Conservation (phyloP, 2,888 invertebrate species). For the Digitonthophagus gazella region DNA sequence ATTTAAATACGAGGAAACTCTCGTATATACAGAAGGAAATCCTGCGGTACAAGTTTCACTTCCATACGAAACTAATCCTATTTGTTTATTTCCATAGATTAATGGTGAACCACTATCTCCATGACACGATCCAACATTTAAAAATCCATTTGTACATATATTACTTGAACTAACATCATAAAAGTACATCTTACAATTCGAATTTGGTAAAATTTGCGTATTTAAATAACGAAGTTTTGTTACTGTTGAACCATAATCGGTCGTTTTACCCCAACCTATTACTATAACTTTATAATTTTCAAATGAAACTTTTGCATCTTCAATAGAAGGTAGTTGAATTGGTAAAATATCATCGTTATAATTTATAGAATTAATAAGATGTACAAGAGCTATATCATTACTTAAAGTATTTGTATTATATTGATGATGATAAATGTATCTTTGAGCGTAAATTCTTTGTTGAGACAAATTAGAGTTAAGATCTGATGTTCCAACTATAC, state of each 20-base stretch:
- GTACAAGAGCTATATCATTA: slow-evolving; percentile 24
- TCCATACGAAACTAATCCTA: slow-evolving; percentile 25
- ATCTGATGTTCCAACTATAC: slow-evolving; percentile 22
- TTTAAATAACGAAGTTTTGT: slow-evolving; percentile 20
- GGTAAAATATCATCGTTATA: slow-evolving; percentile 22
- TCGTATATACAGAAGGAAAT: slow-evolving; percentile 21
- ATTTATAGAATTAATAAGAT: slow-evolving; percentile 18
- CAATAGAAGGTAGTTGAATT: slow-evolving; percentile 17
- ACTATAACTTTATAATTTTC: slow-evolving; percentile 21
- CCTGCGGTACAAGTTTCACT: slow-evolving; percentile 21
- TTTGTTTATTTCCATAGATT: slow-evolving; percentile 19
- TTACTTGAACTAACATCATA: slow-evolving; percentile 13
- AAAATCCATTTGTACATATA: slow-evolving; percentile 17
- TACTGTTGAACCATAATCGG: slow-evolving; percentile 20
- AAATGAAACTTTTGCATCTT: slow-evolving; percentile 17
- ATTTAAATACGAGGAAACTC: slow-evolving; percentile 20
- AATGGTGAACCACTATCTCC: slow-evolving; percentile 25
- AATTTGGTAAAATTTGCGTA: slow-evolving; percentile 16
- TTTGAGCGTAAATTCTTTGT: slow-evolving; percentile 23
- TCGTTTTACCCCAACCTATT: slow-evolving; percentile 26
- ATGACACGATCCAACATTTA: slow-evolving; percentile 20
- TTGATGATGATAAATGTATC: slow-evolving; percentile 24
- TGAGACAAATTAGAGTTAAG: slow-evolving; percentile 19
- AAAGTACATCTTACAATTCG: slow-evolving; percentile 15
- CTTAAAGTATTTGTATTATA: slow-evolving; percentile 18